A percentile compares a stretch with the other conserved stretches of the same genome.
These are phyloP conservation scores for Aproaerema taeniolella DNA, from an alignment of 2,888 invertebrate genomes.

Conservation along the genomic window DNA sequence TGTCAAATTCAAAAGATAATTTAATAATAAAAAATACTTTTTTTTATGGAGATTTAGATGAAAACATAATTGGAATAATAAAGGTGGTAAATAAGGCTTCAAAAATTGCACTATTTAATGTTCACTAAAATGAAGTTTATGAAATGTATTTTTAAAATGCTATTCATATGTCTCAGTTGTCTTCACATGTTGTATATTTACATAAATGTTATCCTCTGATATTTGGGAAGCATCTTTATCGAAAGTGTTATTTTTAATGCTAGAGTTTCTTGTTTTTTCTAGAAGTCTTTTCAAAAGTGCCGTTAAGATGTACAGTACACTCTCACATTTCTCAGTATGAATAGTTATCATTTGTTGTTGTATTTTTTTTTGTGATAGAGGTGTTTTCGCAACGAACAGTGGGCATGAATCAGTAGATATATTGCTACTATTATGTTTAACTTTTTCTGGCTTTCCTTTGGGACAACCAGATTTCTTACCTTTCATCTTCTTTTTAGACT, in stretches of 20 bases:
- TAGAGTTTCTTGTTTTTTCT: background rate
- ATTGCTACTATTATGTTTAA: conserved; percentile 33
- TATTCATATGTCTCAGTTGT: too few species aligned
- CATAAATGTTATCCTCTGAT: conserved; percentile 17
- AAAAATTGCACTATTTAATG: too few species aligned
- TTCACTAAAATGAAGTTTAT: too few species aligned
- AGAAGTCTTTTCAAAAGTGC: conserved; percentile 13
- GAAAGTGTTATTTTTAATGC: background rate
- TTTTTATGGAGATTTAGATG: too few species aligned
- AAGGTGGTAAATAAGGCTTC: too few species aligned
- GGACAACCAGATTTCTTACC: conserved; percentile 26
- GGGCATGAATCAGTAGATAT: conserved; percentile 55
- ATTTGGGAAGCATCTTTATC: background rate
- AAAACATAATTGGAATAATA: too few species aligned
- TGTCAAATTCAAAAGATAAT: too few species aligned
- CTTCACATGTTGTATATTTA: too few species aligned
- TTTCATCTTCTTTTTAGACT: conserved; percentile 34
- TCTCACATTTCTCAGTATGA: too few species aligned
- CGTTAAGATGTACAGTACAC: conserved; percentile 7
- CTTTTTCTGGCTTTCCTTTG: conserved; percentile 20
- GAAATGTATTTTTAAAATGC: conserved; percentile 22
- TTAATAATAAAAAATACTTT: too few species aligned
- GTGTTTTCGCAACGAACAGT: background rate
- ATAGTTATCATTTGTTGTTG: too few species aligned
- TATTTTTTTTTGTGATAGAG: conserved; percentile 9